Conservation (phyloP, 2,888 invertebrate genomes). For the Macaria notata region DNA sequence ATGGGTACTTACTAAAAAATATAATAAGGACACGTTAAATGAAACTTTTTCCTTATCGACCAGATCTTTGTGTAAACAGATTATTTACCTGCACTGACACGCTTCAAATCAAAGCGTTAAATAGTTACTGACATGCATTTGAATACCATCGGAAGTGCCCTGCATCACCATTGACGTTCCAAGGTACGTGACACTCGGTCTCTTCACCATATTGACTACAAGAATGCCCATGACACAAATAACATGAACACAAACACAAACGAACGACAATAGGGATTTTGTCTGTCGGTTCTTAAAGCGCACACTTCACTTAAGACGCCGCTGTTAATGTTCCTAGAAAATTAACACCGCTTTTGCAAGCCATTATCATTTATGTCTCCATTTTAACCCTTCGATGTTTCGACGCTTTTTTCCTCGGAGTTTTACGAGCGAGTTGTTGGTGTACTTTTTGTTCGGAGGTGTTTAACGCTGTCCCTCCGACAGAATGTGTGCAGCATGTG, state of each 20-base stretch:
- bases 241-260: conserved; percentile 30
- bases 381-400: conserved; percentile 53
- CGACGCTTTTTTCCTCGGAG: conserved; percentile 38
- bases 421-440: conserved; percentile 40
- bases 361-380: conserved; percentile 64
- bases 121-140: conserved; percentile 33
- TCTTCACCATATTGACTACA: conserved; percentile 34
- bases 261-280: conserved; percentile 54
- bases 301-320: conserved; percentile 49
- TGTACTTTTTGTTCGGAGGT: conserved; percentile 11
- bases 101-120: conserved; percentile 26
- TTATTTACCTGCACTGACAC: conserved; percentile 6
- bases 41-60: not conserved
- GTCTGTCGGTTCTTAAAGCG: conserved; percentile 51
- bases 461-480: conserved; percentile 31
- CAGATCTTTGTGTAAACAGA: conserved; percentile 9
- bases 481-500: conserved; percentile 24
- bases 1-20: too few species aligned
- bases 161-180: conserved; percentile 51
- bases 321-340: conserved; percentile 62
- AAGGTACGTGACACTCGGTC: conserved; percentile 52
- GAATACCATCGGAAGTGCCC: conserved; percentile 44
- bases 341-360: conserved; percentile 65
- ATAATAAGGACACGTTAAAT: too few species aligned
- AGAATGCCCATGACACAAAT: conserved; percentile 58